Conservation (phyloP, 2,888 invertebrate genomes). For the Diplazon laetatorius region DNA sequence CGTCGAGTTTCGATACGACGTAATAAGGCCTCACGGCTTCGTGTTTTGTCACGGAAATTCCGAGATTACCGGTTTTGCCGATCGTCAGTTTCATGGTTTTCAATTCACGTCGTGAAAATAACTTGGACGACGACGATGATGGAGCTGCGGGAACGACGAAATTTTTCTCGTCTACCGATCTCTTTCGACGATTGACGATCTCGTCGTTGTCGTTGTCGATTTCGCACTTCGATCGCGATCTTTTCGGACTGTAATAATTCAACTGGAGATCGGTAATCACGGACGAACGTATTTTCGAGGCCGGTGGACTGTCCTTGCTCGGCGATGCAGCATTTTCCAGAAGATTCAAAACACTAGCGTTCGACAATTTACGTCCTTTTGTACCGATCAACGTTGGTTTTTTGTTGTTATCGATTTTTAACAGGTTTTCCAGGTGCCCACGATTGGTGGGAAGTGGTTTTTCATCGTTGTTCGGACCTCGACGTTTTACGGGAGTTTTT, state of each 20-base stretch:
- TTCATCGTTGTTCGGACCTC: constrained; percentile 25
- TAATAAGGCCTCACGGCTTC: constrained; percentile 77
- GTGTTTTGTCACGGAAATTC: constrained; percentile 74
- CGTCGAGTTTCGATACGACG: constrained; percentile 75
- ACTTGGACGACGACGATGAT: constrained; percentile 45
- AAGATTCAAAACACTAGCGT: constrained; percentile 68
- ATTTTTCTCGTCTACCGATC: constrained; percentile 48
- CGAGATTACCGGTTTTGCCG: constrained; percentile 70
- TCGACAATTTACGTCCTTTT: constrained; percentile 50
- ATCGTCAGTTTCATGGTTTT: constrained; percentile 75
- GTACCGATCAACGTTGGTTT: constrained; percentile 24
- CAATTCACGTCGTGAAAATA: constrained; percentile 74
- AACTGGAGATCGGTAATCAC: constrained; percentile 38
- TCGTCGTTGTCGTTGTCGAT: constrained; percentile 49
- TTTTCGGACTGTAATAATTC: constrained; percentile 76
- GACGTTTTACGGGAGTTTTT: constrained; percentile 45
- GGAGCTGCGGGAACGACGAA: constrained; percentile 21
- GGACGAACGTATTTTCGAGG: constrained; percentile 67
- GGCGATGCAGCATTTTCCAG: constrained; percentile 79
- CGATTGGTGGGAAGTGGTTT: constrained; percentile 47
- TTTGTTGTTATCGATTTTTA: constrained; percentile 35
- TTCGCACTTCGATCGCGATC: constrained; percentile 74
- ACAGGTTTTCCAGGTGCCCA: constrained; percentile 61
- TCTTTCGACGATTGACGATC: constrained; percentile 66
- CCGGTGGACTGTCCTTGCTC: constrained; percentile 79